Conservation (phyloP, 2,888 invertebrate genomes). For the Xestia xanthographa region DNA sequence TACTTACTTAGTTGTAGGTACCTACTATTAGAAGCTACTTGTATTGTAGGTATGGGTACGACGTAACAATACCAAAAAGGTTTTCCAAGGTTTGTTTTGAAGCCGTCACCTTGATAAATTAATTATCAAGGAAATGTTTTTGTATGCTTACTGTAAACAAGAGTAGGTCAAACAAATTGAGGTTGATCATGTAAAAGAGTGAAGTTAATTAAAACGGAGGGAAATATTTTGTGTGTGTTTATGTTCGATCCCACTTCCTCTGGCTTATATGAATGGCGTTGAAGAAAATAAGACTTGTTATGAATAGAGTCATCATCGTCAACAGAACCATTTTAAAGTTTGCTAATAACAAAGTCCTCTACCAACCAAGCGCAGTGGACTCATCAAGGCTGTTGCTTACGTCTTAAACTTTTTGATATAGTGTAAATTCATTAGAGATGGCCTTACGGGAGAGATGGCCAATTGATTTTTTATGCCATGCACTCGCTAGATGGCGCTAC, state of each 20-base stretch:
- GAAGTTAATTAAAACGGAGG: neutral
- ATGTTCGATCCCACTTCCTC: neutral
- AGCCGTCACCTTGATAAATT: conserved; percentile 1
- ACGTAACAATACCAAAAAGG: too few species aligned
- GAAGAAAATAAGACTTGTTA: neutral
- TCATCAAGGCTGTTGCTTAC: neutral
- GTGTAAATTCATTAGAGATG: too few species aligned
- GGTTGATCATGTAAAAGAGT: neutral
- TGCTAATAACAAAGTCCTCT: neutral
- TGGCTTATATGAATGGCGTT: neutral
- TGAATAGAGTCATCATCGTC: neutral
- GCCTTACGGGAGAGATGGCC: too few species aligned
- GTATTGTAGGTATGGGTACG: too few species aligned
- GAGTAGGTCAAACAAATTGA: neutral
- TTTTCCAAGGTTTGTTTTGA: conserved; percentile 12
- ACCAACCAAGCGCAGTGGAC: neutral
- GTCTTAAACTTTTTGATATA: neutral
- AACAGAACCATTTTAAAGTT: neutral
- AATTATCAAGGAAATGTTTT: neutral
- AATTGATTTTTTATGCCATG: too few species aligned
- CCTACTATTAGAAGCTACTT: too few species aligned
- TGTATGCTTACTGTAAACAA: neutral
- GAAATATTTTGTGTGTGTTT: neutral
- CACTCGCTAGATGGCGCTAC: too few species aligned
- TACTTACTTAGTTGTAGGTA: too few species aligned